Evolutionary conservation across 2,797 vertebrate species (phyloP), one percentile per base, ranked within the genome.

Genomic region (Helostoma temminkii): DNA sequence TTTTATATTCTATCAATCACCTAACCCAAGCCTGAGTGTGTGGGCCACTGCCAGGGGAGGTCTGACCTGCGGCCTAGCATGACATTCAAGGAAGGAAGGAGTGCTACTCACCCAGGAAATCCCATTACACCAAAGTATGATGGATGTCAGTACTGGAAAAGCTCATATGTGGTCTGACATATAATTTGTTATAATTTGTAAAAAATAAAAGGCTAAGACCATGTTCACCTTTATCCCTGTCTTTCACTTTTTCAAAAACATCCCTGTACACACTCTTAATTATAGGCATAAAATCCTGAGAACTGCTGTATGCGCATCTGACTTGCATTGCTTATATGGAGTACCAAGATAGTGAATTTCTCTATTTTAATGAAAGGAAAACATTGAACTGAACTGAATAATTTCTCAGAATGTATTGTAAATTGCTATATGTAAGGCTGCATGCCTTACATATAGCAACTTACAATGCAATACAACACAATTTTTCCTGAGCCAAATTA

Each of bases 111-210:
- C 91, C 80, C 88, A 92, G 89, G 89, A 92, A 93, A 95, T 93
- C 91, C 91, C 80, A 93, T 93, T 93, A 93, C 80, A 87, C 78
- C 90, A 91, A 93, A 94, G 88, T 91, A 92, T 93, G 93, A 94
- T 94, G 88, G 91, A 94, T 93, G 91, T 87, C 83, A 80, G 82
- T 62, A 67, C 76, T 54, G 50, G 65, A 71, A 89, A 93, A 85
- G 70, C 88, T 91, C 87, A 91, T 92, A 91, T 91, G 89, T 88
- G 77, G 84, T 69, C 88, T 93, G 92, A 93, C 88, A 91, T 91
- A 90, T 92, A 88, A 91, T 93, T 93, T 93, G 83, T 94, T 89
- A 92, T 91, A 88, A 94, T 93, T 93, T 93, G 84, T 65, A 75
- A 76, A 85, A 69, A 50, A 59, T 22, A 16, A 48, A 49, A 76